These are phyloP conservation scores for Phaenicophaeus curvirostris DNA, from an alignment of 2,797 vertebrate genomes.

Conservation along the genomic window DNA sequence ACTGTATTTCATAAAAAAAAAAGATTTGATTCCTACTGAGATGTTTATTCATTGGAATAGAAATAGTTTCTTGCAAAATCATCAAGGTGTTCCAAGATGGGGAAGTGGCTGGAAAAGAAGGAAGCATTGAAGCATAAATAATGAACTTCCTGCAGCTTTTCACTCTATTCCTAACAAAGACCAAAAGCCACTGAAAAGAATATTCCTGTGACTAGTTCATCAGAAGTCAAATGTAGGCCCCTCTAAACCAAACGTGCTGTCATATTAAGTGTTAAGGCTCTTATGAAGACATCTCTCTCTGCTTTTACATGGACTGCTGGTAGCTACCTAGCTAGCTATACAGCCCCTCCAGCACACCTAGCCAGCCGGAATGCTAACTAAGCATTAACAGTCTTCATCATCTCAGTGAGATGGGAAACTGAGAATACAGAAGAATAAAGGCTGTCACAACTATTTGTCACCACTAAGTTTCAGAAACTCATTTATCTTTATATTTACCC, in stretches of 20 bases:
- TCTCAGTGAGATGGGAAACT: background rate
- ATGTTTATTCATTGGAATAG: background rate
- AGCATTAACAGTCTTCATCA: background rate
- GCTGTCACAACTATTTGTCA: background rate
- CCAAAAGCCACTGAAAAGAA: background rate
- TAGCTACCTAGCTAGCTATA: background rate
- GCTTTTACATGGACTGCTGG: background rate
- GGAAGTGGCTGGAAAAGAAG: background rate
- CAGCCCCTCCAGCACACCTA: background rate
- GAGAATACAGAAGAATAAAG: background rate
- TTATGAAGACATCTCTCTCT: background rate
- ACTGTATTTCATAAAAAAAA: background rate
- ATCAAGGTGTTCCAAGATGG: background rate
- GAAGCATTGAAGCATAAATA: background rate
- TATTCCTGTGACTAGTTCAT: background rate
- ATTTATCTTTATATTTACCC: background rate
- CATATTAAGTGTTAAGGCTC: background rate
- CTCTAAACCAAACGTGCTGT: background rate
- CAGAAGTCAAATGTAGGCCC: background rate
- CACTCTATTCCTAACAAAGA: background rate
- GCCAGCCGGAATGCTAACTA: background rate
- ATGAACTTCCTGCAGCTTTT: background rate
- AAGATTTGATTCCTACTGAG: background rate
- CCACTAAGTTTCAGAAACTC: background rate
- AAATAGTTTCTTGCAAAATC: constrained; percentile 2